Conservation (phyloP, 1,140 invertebrate genomes). For the Formica exsecta region DNA sequence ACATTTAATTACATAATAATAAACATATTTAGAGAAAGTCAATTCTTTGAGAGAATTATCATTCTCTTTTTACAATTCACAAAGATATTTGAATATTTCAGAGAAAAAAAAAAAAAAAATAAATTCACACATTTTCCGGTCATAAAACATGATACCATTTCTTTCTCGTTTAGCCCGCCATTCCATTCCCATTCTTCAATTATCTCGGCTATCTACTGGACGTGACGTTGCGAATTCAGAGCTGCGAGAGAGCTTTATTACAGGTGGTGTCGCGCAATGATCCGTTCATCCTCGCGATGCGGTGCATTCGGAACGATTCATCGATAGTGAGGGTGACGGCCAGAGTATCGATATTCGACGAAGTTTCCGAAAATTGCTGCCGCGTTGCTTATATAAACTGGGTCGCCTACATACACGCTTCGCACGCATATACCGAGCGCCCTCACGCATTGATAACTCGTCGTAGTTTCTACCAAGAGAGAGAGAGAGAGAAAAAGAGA, state of each 20-base stretch:
- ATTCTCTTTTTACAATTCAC: not conserved
- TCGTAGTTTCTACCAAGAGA: not conserved
- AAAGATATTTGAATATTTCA: not conserved
- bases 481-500: not conserved
- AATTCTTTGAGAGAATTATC: not conserved
- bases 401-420: constrained; percentile 9
- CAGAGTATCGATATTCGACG: not conserved
- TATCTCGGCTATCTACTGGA: constrained; percentile 20
- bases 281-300: constrained; percentile 17
- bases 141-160: not conserved
- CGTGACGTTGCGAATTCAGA: constrained; percentile 38
- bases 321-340: not conserved
- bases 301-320: constrained; percentile 36
- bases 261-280: constrained; percentile 36
- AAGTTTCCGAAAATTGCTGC: constrained; percentile 45
- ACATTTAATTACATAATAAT: not conserved
- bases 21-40: not conserved
- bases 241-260: constrained; percentile 47
- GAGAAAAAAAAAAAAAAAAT: not conserved
- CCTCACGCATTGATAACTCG: constrained; percentile 12
- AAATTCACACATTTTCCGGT: not conserved
- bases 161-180: constrained; percentile 1
- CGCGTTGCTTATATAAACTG: constrained; percentile 55
- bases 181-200: constrained; percentile 19
- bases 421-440: not conserved